Percentiles rank a stretch among this genome's conserved stretches.
Evolutionary conservation across 1,140 invertebrate species (phyloP).

Genomic region (Streblospio benedicti): DNA sequence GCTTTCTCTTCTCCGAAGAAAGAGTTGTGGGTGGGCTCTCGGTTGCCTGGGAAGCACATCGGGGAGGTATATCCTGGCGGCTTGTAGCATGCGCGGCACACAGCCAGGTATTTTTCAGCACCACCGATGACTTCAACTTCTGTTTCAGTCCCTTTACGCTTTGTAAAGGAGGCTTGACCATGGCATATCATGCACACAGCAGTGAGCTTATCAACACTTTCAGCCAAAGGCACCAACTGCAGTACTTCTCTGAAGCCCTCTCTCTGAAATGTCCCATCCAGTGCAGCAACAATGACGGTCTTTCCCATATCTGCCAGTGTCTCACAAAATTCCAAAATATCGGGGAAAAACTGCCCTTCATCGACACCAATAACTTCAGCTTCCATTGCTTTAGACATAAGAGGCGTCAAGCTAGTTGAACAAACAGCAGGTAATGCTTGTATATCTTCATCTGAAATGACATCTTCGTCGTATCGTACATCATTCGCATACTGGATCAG

Average conservation of each 20-base stretch:
- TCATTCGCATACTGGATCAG: conserved; percentile 58
- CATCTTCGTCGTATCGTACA: conserved; percentile 50
- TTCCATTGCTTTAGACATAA: conserved; percentile 39
- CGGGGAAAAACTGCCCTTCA: conserved; percentile 61
- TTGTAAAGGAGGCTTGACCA: conserved; percentile 55
- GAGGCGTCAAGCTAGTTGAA: conserved; percentile 42
- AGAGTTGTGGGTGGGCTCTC: too few relatives aligned
- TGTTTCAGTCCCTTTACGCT: conserved; percentile 50
- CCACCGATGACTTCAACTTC: conserved; percentile 59
- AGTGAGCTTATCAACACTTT: conserved; percentile 55
- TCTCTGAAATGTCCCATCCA: conserved; percentile 58
- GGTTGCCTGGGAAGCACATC: neutral
- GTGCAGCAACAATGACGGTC: conserved; percentile 57
- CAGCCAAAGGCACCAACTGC: conserved; percentile 57
- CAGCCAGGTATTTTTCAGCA: conserved; percentile 56
- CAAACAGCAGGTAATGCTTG: conserved; percentile 51
- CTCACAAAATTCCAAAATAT: conserved; percentile 55
- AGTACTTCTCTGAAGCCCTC: conserved; percentile 54
- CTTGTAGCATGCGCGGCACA: conserved; percentile 53
- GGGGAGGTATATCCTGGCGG: neutral
- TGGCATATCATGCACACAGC: conserved; percentile 59
- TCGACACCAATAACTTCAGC: conserved; percentile 59
- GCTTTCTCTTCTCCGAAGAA: too few relatives aligned
- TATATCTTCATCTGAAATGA: conserved; percentile 55
- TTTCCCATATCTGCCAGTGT: conserved; percentile 56